Base-by-base conservation (phyloP, 1,140 invertebrate species). In the Psilanteris sp. region DNA sequence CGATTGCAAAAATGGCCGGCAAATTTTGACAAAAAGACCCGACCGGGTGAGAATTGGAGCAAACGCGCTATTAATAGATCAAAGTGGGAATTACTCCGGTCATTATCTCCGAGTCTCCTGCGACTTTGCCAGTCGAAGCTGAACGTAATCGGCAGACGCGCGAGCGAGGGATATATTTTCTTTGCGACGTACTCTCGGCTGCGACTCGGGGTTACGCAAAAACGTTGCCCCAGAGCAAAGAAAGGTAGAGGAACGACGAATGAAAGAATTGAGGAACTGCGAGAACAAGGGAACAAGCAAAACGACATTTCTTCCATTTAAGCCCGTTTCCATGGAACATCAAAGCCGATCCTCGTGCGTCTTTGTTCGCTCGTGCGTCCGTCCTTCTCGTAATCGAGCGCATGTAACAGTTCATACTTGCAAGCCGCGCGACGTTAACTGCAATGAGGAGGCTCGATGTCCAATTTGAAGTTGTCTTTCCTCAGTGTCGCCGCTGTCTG, bases 301-400 rank as follows among this genome's bases (percentile, higher is more conserved):
- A 76, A 79, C 77, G 64, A 67, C 77, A 48, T 62, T 70, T 61
- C 73, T 77, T 70, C 77, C 77, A 79, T 77, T 79, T 79, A 79
- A 79, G 73, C 54, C 57, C 61, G 77, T 79, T 79, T 77, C 77
- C 59, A 66, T 66, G 77, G 73, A 67, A 77, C 77, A 77, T 79
- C 77, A 79, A 79, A 77, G 77, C 62, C 68, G 62, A 66, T 61
- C 4, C 18, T 11, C 27, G 11, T 44, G 52, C 46, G 24, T 74
- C 66, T 71, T 67, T 46, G 50, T 59, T 41, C 39, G 37, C 15
- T 29, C 11, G 50, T 18, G 39, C 31, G 18, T 29, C 22, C 24
- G 67, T 66, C 50, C 27, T 59, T 55, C 39, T 52, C 36, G 73
- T 66, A 70, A 70, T 76, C 73, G 57, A 61, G 59, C 32, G 57